Percentiles rank a stretch among this genome's conserved stretches.
Conservation (phyloP, 2,888 invertebrate genomes). For the Flexamia atlantica region DNA sequence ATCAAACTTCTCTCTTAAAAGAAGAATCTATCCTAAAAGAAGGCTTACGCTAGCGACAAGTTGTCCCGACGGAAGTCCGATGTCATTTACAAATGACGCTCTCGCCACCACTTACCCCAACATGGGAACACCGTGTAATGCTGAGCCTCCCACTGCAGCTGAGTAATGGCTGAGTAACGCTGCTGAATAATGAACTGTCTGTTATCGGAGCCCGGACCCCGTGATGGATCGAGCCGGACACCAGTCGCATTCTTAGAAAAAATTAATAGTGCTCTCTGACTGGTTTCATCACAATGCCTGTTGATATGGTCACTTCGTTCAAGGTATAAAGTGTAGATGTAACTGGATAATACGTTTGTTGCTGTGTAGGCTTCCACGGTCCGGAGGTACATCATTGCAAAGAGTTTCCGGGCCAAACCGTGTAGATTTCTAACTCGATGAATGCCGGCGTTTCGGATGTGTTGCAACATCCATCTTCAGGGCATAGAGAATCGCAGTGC, state of each 20-base stretch:
- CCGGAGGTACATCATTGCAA: too few relatives aligned
- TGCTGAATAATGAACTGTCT: not conserved
- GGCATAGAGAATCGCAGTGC: too few relatives aligned
- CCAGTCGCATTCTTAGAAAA: not conserved
- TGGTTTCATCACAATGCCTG: too few relatives aligned
- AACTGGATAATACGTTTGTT: too few relatives aligned
- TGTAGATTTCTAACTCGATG: too few relatives aligned
- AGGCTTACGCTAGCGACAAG: not conserved
- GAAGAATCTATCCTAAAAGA: not conserved
- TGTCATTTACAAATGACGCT: constrained; percentile 23
- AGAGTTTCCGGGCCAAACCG: too few relatives aligned
- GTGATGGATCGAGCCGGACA: not conserved
- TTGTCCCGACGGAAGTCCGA: constrained; percentile 10
- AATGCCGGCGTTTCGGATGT: too few relatives aligned
- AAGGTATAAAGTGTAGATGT: too few relatives aligned
- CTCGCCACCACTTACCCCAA: constrained; percentile 20
- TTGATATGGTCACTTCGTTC: too few relatives aligned
- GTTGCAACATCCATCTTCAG: too few relatives aligned
- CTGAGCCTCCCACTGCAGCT: not conserved
- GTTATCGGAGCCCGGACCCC: not conserved
- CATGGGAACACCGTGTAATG: constrained; percentile 39
- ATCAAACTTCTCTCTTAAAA: not conserved
- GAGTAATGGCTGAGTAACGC: constrained; percentile 22
- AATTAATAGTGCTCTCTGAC: not conserved
- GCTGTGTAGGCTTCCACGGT: too few relatives aligned